phyloP scores from a whole-genome alignment of 2,113 vertebrate genomes.

The Oxyruncus cristatus region DNA sequence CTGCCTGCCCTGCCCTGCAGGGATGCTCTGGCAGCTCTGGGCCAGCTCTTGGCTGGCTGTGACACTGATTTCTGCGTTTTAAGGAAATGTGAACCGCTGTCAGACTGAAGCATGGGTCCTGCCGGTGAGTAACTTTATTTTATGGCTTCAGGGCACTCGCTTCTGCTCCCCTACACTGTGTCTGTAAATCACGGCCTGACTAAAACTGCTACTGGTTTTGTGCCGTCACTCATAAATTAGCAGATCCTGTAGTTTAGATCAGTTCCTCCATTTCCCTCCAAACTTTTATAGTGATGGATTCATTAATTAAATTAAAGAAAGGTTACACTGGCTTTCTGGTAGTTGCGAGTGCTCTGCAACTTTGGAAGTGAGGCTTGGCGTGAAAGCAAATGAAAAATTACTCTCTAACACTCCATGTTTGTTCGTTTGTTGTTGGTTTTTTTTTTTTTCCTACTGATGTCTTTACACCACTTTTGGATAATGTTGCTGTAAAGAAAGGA shows the following conservation, averaged over 20 bases:
- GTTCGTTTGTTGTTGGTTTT: too few relatives aligned
- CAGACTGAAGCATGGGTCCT: background rate
- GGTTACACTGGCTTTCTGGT: background rate
- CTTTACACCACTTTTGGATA: background rate
- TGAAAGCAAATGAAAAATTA: background rate
- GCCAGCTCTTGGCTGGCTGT: background rate
- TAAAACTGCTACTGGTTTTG: background rate
- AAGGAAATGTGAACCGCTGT: background rate
- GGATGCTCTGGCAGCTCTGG: background rate
- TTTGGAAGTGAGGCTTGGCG: background rate
- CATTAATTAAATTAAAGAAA: background rate
- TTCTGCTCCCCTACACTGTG: background rate
- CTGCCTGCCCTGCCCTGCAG: background rate
- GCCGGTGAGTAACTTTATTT: background rate
- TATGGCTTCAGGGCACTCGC: background rate
- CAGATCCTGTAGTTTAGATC: background rate
- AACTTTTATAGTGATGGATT: background rate
- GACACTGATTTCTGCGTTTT: background rate
- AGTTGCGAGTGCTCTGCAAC: background rate
- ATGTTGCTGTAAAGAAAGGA: background rate
- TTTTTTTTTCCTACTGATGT: background rate
- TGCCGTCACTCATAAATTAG: background rate
- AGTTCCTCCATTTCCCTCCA: background rate
- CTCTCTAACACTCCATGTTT: background rate
- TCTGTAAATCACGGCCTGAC: background rate